Conservation (phyloP, 1,140 invertebrate species). For the Euwallacea fornicatus region DNA sequence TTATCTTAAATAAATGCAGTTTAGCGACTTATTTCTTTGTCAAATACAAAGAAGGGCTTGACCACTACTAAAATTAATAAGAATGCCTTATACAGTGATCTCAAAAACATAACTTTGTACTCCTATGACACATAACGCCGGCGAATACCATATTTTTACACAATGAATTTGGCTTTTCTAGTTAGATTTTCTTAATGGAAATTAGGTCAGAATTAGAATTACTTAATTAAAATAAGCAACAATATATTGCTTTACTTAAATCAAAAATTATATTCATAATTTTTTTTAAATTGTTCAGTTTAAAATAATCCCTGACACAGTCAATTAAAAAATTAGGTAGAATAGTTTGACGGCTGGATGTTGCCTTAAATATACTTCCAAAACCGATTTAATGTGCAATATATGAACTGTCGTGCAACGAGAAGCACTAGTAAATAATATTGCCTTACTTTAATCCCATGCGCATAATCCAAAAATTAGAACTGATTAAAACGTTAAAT, state of each 20-base stretch:
- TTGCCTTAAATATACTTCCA: slow-evolving; percentile 2
- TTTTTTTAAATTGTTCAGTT: no score
- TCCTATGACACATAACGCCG: no score
- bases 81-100: no score
- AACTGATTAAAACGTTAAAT: not conserved
- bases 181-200: not conserved
- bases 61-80: no score
- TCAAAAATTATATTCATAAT: not conserved
- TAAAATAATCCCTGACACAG: slow-evolving; percentile 29
- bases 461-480: not conserved
- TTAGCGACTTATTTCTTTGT: no score
- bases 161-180: slow-evolving; percentile 2
- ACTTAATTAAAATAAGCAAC: slow-evolving; percentile 3
- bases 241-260: slow-evolving; percentile 19
- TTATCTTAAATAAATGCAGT: no score
- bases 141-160: no score
- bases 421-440: not conserved
- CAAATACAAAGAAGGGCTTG: no score
- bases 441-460: not conserved
- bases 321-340: slow-evolving; percentile 34
- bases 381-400: slow-evolving; percentile 7
- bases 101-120: no score
- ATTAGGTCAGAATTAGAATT: not conserved
- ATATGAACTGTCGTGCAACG: not conserved
- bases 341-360: no score